Evolutionary conservation across 2,888 invertebrate species (phyloP).

Genomic region (Alsophila aescularia): DNA sequence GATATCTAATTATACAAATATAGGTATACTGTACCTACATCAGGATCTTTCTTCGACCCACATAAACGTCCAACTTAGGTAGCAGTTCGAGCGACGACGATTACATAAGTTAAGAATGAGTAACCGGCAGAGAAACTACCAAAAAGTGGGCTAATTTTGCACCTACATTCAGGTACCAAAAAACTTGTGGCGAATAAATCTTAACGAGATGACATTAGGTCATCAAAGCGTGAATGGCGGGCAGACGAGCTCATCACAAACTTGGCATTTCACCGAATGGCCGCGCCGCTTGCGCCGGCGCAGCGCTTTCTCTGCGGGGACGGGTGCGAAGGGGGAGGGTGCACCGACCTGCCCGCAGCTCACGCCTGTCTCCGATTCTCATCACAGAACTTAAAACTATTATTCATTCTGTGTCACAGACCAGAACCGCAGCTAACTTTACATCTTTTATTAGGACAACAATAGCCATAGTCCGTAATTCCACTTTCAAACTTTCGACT

Average conservation of each 20-base stretch:
- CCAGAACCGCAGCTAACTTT: slow-evolving; percentile 4
- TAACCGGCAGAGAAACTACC: background rate
- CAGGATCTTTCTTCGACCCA: too few relatives aligned
- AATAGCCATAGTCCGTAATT: slow-evolving; percentile 19
- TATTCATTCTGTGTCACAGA: too few relatives aligned
- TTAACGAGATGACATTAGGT: background rate
- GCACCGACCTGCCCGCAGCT: slow-evolving; percentile 21
- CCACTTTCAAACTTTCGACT: slow-evolving; percentile 29
- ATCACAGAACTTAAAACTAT: too few relatives aligned
- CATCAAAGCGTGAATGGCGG: background rate
- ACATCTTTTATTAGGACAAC: slow-evolving; percentile 10
- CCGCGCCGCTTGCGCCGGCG: background rate
- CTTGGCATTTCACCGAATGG: slow-evolving; percentile 1
- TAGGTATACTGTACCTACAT: too few relatives aligned
- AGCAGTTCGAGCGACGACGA: background rate
- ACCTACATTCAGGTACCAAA: background rate
- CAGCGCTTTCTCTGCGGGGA: slow-evolving; percentile 21
- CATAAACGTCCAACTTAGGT: too few relatives aligned
- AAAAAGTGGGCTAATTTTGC: background rate
- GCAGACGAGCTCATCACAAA: slow-evolving; percentile 5
- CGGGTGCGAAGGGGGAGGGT: slow-evolving; percentile 1
- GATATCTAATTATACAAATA: too few relatives aligned
- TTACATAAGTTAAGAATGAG: background rate
- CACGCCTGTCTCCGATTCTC: slow-evolving; percentile 8
- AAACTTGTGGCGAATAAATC: background rate